Evolutionary conservation across 2,113 vertebrate species (phyloP).

Genomic region (Podocnemis expansa): DNA sequence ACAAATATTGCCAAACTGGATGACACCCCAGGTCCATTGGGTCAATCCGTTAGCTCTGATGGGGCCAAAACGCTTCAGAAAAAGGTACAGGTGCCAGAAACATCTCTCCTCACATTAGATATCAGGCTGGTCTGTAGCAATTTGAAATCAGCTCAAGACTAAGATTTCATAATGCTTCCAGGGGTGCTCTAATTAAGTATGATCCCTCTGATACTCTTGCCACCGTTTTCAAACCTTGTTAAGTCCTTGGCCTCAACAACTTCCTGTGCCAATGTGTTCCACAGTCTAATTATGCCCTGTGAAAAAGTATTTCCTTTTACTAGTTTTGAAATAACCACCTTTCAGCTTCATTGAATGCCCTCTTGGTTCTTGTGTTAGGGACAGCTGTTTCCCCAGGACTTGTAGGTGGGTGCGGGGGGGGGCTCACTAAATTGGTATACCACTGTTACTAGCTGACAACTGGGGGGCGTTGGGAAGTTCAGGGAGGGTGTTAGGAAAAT

Average conservation of each 20-base stretch:
- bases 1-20: too few relatives aligned
- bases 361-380: not conserved
- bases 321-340: not conserved
- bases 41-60: too few relatives aligned
- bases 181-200: not conserved
- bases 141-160: too few relatives aligned
- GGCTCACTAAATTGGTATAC: too few relatives aligned
- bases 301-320: not conserved
- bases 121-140: not conserved
- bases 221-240: not conserved
- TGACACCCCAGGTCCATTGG: too few relatives aligned
- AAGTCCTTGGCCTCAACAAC: not conserved
- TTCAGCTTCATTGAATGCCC: not conserved
- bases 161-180: not conserved
- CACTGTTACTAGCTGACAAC: too few relatives aligned
- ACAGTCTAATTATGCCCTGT: not conserved
- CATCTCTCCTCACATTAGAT: not conserved
- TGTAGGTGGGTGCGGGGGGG: too few relatives aligned
- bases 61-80: not conserved
- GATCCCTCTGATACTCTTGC: not conserved
- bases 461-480: too few relatives aligned
- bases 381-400: too few relatives aligned
- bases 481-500: too few relatives aligned
- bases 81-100: not conserved
- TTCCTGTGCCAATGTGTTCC: not conserved